Percentiles rank a stretch among this genome's conserved stretches.
phyloP scores from a whole-genome alignment of 2,888 invertebrate genomes.

The Tetheella fluctuosa region DNA sequence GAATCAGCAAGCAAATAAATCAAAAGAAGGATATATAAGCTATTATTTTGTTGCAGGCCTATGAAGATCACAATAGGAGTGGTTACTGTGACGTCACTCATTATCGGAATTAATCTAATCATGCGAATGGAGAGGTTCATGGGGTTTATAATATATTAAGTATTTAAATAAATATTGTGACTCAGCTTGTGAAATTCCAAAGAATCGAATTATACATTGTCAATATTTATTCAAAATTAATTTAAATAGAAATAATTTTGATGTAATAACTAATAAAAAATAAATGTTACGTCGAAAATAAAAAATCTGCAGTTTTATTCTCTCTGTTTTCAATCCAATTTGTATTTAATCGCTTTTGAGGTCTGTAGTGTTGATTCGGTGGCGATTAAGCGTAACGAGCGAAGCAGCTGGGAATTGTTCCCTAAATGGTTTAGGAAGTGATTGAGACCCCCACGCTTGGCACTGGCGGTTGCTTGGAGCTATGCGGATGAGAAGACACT shows the following conservation, averaged over 20 bases:
- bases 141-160: constrained; percentile 27
- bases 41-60: constrained; percentile 53
- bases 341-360: constrained; percentile 46
- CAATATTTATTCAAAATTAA: not conserved
- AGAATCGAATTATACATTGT: not conserved
- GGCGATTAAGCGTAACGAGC: constrained; percentile 57
- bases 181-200: not conserved
- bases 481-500: constrained; percentile 67
- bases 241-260: not conserved
- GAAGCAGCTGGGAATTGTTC: constrained; percentile 42
- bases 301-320: constrained; percentile 15
- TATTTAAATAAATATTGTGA: not conserved
- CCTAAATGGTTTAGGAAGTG: constrained; percentile 58
- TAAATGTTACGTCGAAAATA: constrained; percentile 4
- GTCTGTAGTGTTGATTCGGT: constrained; percentile 45
- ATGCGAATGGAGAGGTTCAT: constrained; percentile 59
- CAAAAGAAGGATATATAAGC: no score
- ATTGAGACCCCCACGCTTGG: constrained; percentile 55
- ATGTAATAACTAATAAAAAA: not conserved
- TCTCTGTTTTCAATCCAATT: constrained; percentile 21
- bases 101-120: constrained; percentile 65
- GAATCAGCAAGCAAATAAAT: no score
- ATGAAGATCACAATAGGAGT: constrained; percentile 77
- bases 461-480: constrained; percentile 47
- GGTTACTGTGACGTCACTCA: constrained; percentile 65